Conservation (phyloP, 2,888 invertebrate genomes). For the Amaurobius ferox region DNA sequence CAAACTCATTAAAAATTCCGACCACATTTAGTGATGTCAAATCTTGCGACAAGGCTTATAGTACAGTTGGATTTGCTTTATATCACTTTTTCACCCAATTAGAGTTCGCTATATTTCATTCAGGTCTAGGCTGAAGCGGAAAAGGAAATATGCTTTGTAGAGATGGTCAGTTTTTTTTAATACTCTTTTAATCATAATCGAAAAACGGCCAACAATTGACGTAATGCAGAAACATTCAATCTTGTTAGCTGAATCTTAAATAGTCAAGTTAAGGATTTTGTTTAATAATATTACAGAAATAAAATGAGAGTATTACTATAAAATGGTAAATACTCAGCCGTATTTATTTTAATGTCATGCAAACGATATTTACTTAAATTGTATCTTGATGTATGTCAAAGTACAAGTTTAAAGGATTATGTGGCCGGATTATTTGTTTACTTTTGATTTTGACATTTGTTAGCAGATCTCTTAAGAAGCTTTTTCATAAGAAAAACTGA, state of each 20-base stretch:
- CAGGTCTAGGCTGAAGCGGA: too few species aligned
- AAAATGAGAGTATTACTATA: conserved; percentile 66
- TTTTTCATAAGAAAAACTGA: too few species aligned
- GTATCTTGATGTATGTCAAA: background rate
- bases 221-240: background rate
- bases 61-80: too few species aligned
- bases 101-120: too few species aligned
- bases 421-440: background rate
- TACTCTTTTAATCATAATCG: background rate
- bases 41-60: too few species aligned
- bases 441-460: background rate
- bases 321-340: conserved; percentile 51
- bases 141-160: too few species aligned
- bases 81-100: too few species aligned
- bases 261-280: background rate
- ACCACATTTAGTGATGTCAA: too few species aligned
- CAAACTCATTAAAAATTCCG: too few species aligned
- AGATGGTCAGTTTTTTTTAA: too few species aligned
- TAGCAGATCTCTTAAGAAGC: too few species aligned
- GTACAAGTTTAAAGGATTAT: background rate
- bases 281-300: conserved; percentile 13
- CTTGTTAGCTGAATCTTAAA: background rate
- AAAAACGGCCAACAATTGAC: background rate
- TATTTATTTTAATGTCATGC: too few species aligned
- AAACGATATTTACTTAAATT: background rate